A percentile compares a stretch with the other conserved stretches of the same genome.
Evolutionary conservation across 2,888 invertebrate species (phyloP).

Genomic region (Lymantria monacha): DNA sequence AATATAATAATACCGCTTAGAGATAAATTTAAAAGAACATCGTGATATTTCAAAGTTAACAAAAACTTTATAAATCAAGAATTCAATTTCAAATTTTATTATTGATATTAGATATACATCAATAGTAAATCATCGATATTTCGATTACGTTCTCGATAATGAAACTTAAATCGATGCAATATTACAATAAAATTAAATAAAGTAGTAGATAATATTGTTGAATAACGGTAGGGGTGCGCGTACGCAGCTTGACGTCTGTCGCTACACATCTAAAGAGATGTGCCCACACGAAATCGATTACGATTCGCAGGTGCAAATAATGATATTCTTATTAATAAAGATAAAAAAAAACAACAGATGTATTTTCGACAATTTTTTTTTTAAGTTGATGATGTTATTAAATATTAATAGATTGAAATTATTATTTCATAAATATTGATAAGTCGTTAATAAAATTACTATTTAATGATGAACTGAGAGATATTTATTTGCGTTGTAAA

Average conservation of each 20-base stretch:
- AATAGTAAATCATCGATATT: conserved; percentile 17
- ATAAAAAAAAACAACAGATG: conserved; percentile 49
- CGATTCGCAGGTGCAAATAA: conserved; percentile 75
- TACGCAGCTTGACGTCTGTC: conserved; percentile 60
- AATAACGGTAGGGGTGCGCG: conserved; percentile 58
- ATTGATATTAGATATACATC: conserved; percentile 18
- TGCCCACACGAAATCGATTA: conserved; percentile 61
- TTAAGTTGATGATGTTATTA: conserved; percentile 51
- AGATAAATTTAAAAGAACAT: no score
- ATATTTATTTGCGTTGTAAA: conserved; percentile 17
- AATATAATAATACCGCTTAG: no score
- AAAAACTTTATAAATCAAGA: neutral
- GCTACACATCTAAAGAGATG: conserved; percentile 45
- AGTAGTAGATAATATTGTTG: conserved; percentile 32
- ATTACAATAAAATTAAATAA: conserved; percentile 26
- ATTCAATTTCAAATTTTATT: conserved; percentile 9
- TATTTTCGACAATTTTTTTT: conserved; percentile 36
- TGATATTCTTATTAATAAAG: conserved; percentile 48
- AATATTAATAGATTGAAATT: conserved; percentile 42
- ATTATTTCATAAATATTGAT: conserved; percentile 34
- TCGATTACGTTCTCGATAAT: conserved; percentile 21
- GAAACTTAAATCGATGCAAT: conserved; percentile 26
- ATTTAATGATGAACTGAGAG: conserved; percentile 8
- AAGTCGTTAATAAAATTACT: conserved; percentile 25
- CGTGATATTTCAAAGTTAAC: neutral